phyloP scores from a whole-genome alignment of 2,113 vertebrate genomes.

The Neogale vison region DNA sequence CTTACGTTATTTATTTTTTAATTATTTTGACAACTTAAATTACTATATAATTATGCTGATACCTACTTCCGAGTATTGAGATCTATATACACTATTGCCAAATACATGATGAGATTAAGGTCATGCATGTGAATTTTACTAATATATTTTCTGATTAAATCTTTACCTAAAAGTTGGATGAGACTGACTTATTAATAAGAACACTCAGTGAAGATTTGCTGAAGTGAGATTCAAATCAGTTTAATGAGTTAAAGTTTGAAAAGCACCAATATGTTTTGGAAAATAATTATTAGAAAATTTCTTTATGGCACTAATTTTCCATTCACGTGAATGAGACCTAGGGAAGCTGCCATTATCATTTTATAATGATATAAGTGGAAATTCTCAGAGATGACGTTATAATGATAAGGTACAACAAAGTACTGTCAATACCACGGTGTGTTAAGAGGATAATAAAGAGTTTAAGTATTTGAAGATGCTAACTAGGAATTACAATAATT shows the following conservation, averaged over 20 bases:
- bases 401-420: constrained; percentile 84
- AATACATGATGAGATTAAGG: constrained; percentile 13
- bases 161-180: constrained; percentile 47
- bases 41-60: neutral
- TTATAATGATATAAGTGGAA: constrained; percentile 81
- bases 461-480: constrained; percentile 78
- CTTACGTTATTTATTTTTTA: neutral
- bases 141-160: constrained; percentile 58
- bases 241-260: constrained; percentile 78
- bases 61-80: neutral
- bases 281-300: constrained; percentile 81
- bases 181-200: constrained; percentile 58
- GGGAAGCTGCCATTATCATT: constrained; percentile 81
- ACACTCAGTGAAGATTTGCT: constrained; percentile 49
- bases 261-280: constrained; percentile 70
- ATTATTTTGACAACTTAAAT: constrained; percentile 33
- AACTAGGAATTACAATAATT: constrained; percentile 73
- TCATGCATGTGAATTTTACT: constrained; percentile 27
- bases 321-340: constrained; percentile 81
- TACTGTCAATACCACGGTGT: constrained; percentile 75
- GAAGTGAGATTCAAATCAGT: constrained; percentile 63
- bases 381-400: constrained; percentile 79
- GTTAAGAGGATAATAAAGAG: constrained; percentile 78
- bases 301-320: constrained; percentile 80
- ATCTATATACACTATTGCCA: neutral